Evolutionary conservation across 2,113 vertebrate species (phyloP).

Genomic region (Triplophysa tibetana): DNA sequence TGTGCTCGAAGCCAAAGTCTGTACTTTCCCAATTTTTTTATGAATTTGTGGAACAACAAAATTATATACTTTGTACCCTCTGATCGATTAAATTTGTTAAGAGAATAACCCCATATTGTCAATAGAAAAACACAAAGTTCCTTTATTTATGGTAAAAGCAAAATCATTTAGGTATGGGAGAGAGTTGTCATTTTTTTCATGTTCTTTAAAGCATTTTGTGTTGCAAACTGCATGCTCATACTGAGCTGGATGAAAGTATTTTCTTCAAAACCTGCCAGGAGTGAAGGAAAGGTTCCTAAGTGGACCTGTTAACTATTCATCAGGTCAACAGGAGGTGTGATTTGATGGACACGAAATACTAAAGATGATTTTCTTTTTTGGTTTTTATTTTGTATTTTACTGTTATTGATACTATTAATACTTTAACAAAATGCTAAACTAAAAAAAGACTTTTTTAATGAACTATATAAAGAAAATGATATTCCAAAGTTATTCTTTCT

Average conservation of each 20-base stretch:
- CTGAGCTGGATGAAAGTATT: conserved; percentile 22
- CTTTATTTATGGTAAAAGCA: conserved; percentile 28
- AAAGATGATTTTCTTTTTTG: conserved; percentile 75
- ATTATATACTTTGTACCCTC: conserved; percentile 26
- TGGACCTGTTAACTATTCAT: conserved; percentile 34
- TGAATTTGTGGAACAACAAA: conserved; percentile 40
- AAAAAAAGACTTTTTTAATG: conserved; percentile 75
- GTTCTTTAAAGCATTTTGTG: conserved; percentile 52
- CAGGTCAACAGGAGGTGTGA: conserved; percentile 67
- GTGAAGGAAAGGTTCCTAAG: conserved; percentile 16
- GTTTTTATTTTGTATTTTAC: conserved; percentile 73
- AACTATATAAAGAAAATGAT: conserved; percentile 76
- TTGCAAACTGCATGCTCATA: conserved; percentile 42
- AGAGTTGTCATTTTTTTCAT: conserved; percentile 43
- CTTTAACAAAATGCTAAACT: conserved; percentile 80
- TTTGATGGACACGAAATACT: conserved; percentile 77
- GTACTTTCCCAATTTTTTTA: conserved; percentile 47
- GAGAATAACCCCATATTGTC: conserved; percentile 12
- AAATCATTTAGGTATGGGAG: conserved; percentile 38
- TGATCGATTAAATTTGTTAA: conserved; percentile 24
- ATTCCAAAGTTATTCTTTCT: conserved; percentile 80
- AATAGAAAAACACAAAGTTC: conserved; percentile 13
- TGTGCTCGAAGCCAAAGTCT: conserved; percentile 59
- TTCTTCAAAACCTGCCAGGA: conserved; percentile 3
- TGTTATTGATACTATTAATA: conserved; percentile 74